Base-by-base conservation (phyloP, 2,797 vertebrate species). In the Atherinosoma microstoma region DNA sequence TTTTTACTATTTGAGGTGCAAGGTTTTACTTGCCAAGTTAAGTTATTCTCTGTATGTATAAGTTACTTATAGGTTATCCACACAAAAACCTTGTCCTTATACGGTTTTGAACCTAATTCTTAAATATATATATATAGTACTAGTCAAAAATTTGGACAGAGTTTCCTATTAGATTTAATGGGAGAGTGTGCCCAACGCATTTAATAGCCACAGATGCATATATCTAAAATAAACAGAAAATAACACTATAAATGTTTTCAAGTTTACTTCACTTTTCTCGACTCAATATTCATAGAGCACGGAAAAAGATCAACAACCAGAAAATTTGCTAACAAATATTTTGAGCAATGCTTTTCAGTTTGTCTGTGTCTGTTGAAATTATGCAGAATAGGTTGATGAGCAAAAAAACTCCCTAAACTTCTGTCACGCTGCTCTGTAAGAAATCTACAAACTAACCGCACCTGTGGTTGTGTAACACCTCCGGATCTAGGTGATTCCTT, bases 401-500 rank as follows among this genome's bases (percentile, higher is more conserved):
- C 71, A 34, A 53, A 53, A 27, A 12, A 57, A 16, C 20, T 45
- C 24, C 7, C 49, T 69, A 2, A 4, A 80, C 53, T 38, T 70
- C 42, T 77, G 47, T 67, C 73, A 75, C 30, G 76, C 70, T 80
- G 65, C 32, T 64, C 34, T 70, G 65, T 59, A 64, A 79, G 66
- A 88, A 72, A 82, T 85, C 67, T 56, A 30, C 53, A 69, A 78
- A 65, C 71, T 62, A 75, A 82, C 88, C 79, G 42, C 91, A 78
- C 89, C 87, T 89, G 78, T 78, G 67, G 70, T 92, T 90, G 90
- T 84, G 86, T 87, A 93, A 93, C 88, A 38, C 10, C 85, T 86
- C 80, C 77, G 83, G 90, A 91, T 92, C 85, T 86, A 61, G 89
- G 91, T 91, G 92, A 93, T 94, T 93, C 91, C 91, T 82, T 91